A percentile compares a stretch with the other conserved stretches of the same genome.
phyloP scores from a whole-genome alignment of 2,888 invertebrate species.

The Acanthacorydalis orientalis region DNA sequence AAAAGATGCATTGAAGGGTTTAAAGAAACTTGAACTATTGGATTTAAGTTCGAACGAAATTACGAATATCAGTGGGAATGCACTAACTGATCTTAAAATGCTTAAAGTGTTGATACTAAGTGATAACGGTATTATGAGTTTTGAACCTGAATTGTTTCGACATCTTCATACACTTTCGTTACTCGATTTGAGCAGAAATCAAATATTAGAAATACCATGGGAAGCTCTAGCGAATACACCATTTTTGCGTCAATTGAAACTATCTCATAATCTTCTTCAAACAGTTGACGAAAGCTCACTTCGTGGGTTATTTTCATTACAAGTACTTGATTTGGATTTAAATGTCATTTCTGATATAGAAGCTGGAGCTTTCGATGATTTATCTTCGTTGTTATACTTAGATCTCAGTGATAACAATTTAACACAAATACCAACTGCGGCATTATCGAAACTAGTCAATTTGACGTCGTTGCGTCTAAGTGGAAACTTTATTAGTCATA shows the following conservation, averaged over 20 bases:
- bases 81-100: constrained; percentile 61
- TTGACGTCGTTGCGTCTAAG: constrained; percentile 61
- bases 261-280: constrained; percentile 65
- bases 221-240: constrained; percentile 47
- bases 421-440: constrained; percentile 55
- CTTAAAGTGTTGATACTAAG: constrained; percentile 59
- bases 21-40: constrained; percentile 45
- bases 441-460: constrained; percentile 59
- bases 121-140: constrained; percentile 55
- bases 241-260: constrained; percentile 51
- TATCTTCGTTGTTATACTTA: constrained; percentile 53
- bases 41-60: constrained; percentile 67
- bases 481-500: constrained; percentile 55
- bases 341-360: constrained; percentile 62
- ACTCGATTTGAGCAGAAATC: constrained; percentile 62
- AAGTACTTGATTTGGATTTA: constrained; percentile 50
- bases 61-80: constrained; percentile 49
- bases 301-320: constrained; percentile 52
- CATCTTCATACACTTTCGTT: constrained; percentile 50
- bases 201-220: constrained; percentile 58
- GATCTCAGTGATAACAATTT: constrained; percentile 72
- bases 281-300: constrained; percentile 54
- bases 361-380: constrained; percentile 54
- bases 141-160: constrained; percentile 53
- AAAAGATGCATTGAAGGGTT: constrained; percentile 60